Conservation (phyloP, 2,113 vertebrate species). For the Chaetodon trifascialis region DNA sequence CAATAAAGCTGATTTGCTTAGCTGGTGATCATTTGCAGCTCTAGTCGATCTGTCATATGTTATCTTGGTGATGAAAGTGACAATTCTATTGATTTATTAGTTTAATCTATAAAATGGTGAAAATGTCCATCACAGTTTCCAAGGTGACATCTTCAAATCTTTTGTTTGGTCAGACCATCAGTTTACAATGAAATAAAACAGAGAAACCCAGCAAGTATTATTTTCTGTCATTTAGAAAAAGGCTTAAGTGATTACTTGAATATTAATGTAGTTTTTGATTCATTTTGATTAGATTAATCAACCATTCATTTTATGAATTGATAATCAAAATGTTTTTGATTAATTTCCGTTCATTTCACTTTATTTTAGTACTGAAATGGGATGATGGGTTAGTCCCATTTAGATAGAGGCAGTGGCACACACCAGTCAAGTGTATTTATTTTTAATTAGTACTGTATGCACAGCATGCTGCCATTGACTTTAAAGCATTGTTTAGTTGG, state of each 20-base stretch:
- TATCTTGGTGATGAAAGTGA: slow-evolving; percentile 2
- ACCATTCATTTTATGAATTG: background rate
- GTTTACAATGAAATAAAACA: background rate
- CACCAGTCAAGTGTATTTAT: slow-evolving; percentile 12
- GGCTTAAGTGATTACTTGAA: background rate
- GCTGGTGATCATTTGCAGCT: slow-evolving; percentile 11
- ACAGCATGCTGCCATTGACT: slow-evolving; percentile 1
- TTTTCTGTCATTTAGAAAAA: no score
- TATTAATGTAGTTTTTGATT: background rate
- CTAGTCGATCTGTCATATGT: background rate
- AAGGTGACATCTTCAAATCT: background rate
- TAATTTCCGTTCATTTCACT: background rate
- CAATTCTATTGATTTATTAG: background rate
- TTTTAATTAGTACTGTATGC: slow-evolving; percentile 17
- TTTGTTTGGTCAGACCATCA: background rate
- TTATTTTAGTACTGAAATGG: background rate
- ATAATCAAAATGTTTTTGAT: background rate
- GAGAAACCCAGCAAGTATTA: background rate
- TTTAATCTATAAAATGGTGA: background rate
- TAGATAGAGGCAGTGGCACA: background rate
- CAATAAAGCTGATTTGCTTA: slow-evolving; percentile 16
- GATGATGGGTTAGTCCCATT: background rate
- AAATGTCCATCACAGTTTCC: background rate
- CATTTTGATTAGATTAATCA: background rate
- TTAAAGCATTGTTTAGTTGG: background rate